Conservation (phyloP, 2,888 invertebrate species). For the Nowickia ferox region DNA sequence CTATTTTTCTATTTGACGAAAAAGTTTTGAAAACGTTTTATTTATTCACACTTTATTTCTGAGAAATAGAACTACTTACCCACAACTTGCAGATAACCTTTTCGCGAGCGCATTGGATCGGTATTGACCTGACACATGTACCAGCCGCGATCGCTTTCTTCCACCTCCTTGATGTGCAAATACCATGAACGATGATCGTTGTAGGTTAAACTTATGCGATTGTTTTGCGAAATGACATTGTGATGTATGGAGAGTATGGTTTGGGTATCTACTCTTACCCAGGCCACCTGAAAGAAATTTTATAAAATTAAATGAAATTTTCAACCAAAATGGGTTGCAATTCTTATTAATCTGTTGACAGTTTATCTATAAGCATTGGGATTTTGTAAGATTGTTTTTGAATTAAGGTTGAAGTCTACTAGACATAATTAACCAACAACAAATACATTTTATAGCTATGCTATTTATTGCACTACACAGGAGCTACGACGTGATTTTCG, state of each 20-base stretch:
- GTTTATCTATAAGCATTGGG: too few species aligned
- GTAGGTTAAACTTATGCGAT: conserved; percentile 92
- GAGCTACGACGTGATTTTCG: too few species aligned
- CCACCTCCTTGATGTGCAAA: conserved; percentile 93
- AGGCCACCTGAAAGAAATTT: conserved; percentile 88
- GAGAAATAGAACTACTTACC: conserved; percentile 85
- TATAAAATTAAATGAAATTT: conserved; percentile 1
- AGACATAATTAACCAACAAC: too few species aligned
- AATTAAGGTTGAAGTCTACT: too few species aligned
- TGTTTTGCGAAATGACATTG: conserved; percentile 95
- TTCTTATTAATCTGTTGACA: too few species aligned
- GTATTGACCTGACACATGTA: conserved; percentile 97
- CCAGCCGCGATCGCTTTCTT: conserved; percentile 95
- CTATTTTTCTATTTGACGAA: background rate
- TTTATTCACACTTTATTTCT: background rate
- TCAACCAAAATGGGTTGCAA: too few species aligned
- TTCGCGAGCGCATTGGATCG: conserved; percentile 95
- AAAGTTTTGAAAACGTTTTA: background rate
- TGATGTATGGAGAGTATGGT: conserved; percentile 96
- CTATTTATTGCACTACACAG: too few species aligned
- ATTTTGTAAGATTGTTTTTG: too few species aligned
- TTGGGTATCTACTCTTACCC: conserved; percentile 96
- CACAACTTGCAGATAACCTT: conserved; percentile 95
- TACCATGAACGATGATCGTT: conserved; percentile 97
- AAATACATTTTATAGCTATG: too few species aligned